Conservation (phyloP, 2,888 invertebrate species). For the Drosophila recens region DNA sequence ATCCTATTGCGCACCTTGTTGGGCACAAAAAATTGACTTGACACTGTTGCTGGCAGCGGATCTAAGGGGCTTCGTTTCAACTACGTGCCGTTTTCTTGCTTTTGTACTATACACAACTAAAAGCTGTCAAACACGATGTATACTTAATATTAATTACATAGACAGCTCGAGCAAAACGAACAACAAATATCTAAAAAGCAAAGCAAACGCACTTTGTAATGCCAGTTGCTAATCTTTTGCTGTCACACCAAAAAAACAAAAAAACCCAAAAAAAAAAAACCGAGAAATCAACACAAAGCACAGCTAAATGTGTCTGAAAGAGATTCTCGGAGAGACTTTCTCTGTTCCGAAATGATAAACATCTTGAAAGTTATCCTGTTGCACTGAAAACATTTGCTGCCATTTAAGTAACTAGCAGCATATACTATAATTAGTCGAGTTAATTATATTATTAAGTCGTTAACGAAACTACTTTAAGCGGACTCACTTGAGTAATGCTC, state of each 20-base stretch:
- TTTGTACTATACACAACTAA: conserved; percentile 40
- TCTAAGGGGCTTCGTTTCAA: conserved; percentile 55
- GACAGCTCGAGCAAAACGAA: conserved; percentile 32
- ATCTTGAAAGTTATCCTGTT: conserved; percentile 36
- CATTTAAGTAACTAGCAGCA: neutral
- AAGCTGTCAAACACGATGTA: conserved; percentile 75
- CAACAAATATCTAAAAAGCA: conserved; percentile 13
- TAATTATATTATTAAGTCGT: conserved; percentile 65
- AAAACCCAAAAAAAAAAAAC: conserved; percentile 35
- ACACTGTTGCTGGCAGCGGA: conserved; percentile 48
- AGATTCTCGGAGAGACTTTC: conserved; percentile 1
- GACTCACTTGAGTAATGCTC: conserved; percentile 50
- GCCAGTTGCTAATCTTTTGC: conserved; percentile 47
- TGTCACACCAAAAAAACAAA: conserved; percentile 41
- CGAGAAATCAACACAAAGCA: conserved; percentile 42
- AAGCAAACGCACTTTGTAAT: conserved; percentile 43
- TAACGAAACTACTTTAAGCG: conserved; percentile 53
- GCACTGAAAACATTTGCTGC: conserved; percentile 41
- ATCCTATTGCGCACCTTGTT: conserved; percentile 62
- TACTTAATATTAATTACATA: conserved; percentile 77
- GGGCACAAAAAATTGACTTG: conserved; percentile 63
- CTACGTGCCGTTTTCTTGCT: conserved; percentile 63
- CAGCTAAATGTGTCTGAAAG: conserved; percentile 22
- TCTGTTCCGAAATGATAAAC: conserved; percentile 34
- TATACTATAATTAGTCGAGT: conserved; percentile 24